Conservation (phyloP, 2,888 invertebrate species). For the Dolomedes plantarius region DNA sequence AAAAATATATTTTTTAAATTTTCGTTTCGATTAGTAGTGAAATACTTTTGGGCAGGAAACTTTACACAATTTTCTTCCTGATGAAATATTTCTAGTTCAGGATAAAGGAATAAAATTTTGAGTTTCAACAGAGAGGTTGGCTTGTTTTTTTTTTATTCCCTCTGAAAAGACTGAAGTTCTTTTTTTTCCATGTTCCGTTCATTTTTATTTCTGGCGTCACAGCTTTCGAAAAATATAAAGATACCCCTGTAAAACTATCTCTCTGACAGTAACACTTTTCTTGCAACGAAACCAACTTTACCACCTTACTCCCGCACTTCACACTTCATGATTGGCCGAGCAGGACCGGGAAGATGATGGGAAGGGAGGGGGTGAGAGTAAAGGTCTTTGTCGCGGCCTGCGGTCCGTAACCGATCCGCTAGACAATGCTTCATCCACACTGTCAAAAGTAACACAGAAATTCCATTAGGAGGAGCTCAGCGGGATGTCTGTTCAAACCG, state of each 20-base stretch:
- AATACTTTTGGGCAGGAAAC: too few relatives aligned
- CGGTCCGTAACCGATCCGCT: slow-evolving; percentile 63
- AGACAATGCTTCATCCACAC: slow-evolving; percentile 71
- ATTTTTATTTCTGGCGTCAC: too few relatives aligned
- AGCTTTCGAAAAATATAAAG: too few relatives aligned
- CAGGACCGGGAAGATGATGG: not conserved
- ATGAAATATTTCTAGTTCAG: too few relatives aligned
- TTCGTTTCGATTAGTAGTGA: too few relatives aligned
- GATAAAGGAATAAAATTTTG: too few relatives aligned
- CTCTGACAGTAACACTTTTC: slow-evolving; percentile 18
- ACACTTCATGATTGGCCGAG: slow-evolving; percentile 16
- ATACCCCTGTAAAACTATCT: slow-evolving; percentile 39
- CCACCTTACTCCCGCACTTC: not conserved
- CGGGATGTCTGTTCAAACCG: slow-evolving; percentile 54
- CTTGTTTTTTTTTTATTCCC: too few relatives aligned
- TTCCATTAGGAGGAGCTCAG: slow-evolving; percentile 62
- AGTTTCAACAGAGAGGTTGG: too few relatives aligned
- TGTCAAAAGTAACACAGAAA: slow-evolving; percentile 70
- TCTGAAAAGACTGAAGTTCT: too few relatives aligned
- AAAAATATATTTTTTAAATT: too few relatives aligned
- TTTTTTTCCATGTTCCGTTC: too few relatives aligned
- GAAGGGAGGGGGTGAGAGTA: not conserved
- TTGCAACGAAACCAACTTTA: slow-evolving; percentile 35
- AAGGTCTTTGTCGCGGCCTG: slow-evolving; percentile 61
- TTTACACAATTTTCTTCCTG: too few relatives aligned